Evolutionary conservation across 1,140 invertebrate genomes (phyloP), one percentile per base, ranked within the genome.

Genomic region (Calliphora vicina): DNA sequence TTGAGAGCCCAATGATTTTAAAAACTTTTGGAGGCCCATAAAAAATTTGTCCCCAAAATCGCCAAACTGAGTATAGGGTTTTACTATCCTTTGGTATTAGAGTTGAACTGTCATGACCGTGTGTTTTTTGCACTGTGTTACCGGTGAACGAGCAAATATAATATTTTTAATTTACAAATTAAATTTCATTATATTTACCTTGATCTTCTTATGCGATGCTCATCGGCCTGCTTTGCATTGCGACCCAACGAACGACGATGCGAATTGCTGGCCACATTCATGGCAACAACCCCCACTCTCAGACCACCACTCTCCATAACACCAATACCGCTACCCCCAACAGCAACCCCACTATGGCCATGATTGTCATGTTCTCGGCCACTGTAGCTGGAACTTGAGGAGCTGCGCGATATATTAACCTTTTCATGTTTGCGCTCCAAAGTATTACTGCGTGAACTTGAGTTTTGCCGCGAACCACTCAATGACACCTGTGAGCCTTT

Each of bases 381-480:
- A 76, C 90, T 90, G 78, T 90, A 90, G 25, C 90, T 91, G 10
- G 90, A 91, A 61, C 89, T 91, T 0, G 90, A 91, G 35, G 90
- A 91, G 80, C 89, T 90, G 13, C 90, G 85, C 29, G 90, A 91
- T 25, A 90, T 88, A 81, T 85, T 89, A 5, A 85, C 83, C 43
- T 85, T 84, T 25, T 87, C 87, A 29, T 87, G 87, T 27, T 89
- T 85, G 8, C 86, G 86, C 80, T 91, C 90, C 4, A 91, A 27
- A 1, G 89, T 90, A 27, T 87, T 91, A 80, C 84, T 89, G 78
- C 87, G 86, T 8, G 88, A 90, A 76, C 86, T 86, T 0, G 87
- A 90, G 72, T 86, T 90, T 82, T 90, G 89, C 0, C 89, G 84
- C 0, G 89, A 89, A 9, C 86, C 85, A 80, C 86, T 86, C 12